Evolutionary conservation across 2,888 invertebrate genomes (phyloP).

Genomic region (Oscheius sp.): DNA sequence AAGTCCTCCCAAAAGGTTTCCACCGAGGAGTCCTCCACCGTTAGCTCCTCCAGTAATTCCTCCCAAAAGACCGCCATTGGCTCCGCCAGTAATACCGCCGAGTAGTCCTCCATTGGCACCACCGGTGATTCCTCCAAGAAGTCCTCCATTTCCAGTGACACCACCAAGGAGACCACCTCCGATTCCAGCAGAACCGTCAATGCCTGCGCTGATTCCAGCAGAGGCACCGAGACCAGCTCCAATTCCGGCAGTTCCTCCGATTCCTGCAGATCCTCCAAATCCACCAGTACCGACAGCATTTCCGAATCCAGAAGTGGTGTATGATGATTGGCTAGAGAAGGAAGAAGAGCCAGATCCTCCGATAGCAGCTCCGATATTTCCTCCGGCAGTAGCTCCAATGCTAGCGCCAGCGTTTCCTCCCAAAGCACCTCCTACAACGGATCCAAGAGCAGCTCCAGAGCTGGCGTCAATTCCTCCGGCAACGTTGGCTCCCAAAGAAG

Average conservation of each 20-base stretch:
- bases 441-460: background rate
- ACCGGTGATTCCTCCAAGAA: conserved; percentile 12
- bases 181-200: too few species aligned
- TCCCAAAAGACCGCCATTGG: conserved; percentile 16
- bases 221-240: background rate
- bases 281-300: background rate
- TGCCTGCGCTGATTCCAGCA: background rate
- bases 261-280: background rate
- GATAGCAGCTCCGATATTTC: background rate
- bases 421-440: background rate
- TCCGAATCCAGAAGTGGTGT: background rate
- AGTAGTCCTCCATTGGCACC: conserved; percentile 6
- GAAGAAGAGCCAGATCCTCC: background rate
- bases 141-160: background rate
- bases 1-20: background rate
- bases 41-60: conserved; percentile 9
- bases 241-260: conserved; percentile 5
- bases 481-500: background rate
- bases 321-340: too few species aligned
- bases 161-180: background rate
- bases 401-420: conserved; percentile 1
- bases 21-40: background rate
- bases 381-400: conserved; percentile 8
- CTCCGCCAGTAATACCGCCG: conserved; percentile 14
- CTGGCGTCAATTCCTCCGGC: background rate